Evolutionary conservation across 2,113 vertebrate species (phyloP).

Genomic region (Pelecanus crispus): DNA sequence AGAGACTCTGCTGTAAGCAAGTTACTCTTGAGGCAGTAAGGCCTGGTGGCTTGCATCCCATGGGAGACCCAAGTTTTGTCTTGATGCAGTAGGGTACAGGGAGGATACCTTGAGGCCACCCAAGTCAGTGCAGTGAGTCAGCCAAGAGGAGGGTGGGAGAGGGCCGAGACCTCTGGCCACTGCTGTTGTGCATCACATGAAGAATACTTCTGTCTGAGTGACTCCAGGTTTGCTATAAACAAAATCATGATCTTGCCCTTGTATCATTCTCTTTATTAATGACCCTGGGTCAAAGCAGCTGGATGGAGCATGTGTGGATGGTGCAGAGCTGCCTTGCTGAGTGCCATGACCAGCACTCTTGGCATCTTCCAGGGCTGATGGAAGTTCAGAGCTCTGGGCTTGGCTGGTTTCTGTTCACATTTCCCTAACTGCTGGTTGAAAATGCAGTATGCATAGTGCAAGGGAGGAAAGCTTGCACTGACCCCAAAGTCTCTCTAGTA

Average conservation of each 20-base stretch:
- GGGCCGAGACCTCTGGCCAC: neutral
- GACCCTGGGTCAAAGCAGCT: neutral
- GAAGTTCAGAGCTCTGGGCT: neutral
- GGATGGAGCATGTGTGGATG: neutral
- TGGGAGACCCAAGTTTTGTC: neutral
- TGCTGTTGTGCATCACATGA: neutral
- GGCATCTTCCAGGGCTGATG: neutral
- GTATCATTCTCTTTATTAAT: neutral
- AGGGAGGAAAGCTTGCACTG: neutral
- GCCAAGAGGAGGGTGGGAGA: neutral
- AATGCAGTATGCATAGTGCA: accelerated
- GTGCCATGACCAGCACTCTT: too few relatives aligned
- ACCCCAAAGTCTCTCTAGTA: neutral
- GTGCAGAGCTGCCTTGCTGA: neutral
- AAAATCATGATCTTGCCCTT: neutral
- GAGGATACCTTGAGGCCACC: neutral
- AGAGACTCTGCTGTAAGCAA: neutral
- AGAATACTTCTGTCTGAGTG: neutral
- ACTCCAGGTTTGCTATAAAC: neutral
- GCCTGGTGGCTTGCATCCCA: neutral
- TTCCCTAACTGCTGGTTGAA: neutral
- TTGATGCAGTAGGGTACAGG: accelerated
- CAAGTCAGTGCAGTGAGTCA: neutral
- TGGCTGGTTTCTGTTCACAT: accelerated
- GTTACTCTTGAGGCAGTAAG: neutral